Percentiles rank a stretch among this genome's conserved stretches.
These are phyloP conservation scores for Netelia virgata DNA, from an alignment of 2,888 invertebrate genomes.

Conservation along the genomic window DNA sequence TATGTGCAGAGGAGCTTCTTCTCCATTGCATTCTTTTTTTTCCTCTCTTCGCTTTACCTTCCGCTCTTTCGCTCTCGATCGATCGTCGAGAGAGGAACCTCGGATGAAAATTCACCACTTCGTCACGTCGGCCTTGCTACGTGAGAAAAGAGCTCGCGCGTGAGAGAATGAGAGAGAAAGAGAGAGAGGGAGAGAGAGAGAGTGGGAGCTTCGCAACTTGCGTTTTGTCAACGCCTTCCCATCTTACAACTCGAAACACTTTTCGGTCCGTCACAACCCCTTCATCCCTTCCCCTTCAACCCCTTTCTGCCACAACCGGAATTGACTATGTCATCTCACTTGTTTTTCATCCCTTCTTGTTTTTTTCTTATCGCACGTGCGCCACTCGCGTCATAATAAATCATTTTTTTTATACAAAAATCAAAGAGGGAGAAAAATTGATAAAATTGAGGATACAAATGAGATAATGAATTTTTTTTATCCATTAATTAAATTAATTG, in stretches of 20 bases:
- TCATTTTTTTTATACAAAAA: neutral
- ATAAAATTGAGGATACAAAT: neutral
- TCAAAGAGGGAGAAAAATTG: neutral
- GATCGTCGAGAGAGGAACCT: slow-evolving; percentile 37
- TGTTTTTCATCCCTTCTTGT: neutral
- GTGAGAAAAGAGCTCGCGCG: slow-evolving; percentile 1
- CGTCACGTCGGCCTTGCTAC: slow-evolving; percentile 46
- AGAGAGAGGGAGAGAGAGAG: slow-evolving; percentile 14
- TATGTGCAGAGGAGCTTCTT: slow-evolving; percentile 10
- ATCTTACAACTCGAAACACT: slow-evolving; percentile 31
- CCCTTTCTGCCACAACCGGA: neutral
- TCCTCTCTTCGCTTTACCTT: slow-evolving; percentile 22
- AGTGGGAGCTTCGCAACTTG: slow-evolving; percentile 54
- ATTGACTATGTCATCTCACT: slow-evolving; percentile 9
- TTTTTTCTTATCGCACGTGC: neutral
- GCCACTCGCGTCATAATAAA: neutral
- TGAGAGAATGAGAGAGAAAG: too few species aligned
- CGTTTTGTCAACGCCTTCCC: slow-evolving; percentile 5
- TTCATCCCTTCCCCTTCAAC: neutral
- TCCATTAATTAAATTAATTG: neutral
- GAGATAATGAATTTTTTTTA: neutral
- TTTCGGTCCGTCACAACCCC: slow-evolving; percentile 14
- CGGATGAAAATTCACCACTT: slow-evolving; percentile 47
- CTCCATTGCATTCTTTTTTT: slow-evolving; percentile 28
- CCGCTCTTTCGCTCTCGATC: slow-evolving; percentile 29